A percentile compares a stretch with the other conserved stretches of the same genome.
Evolutionary conservation across 2,113 vertebrate genomes (phyloP).

Genomic region (Grus americana): DNA sequence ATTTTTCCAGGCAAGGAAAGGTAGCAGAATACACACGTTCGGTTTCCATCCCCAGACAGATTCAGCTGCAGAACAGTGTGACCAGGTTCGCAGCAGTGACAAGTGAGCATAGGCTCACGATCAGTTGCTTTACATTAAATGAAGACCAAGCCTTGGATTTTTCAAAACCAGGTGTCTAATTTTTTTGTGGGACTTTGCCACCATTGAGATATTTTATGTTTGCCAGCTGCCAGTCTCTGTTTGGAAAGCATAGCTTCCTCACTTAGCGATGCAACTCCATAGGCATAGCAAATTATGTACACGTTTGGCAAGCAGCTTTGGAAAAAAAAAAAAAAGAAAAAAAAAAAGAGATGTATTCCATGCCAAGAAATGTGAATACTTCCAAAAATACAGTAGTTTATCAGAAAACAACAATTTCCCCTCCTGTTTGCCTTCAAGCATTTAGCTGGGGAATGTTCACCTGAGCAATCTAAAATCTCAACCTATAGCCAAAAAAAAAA

Average conservation of each 20-base stretch:
- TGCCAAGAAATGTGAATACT: slow-evolving; percentile 5
- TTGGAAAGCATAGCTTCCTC: slow-evolving; percentile 53
- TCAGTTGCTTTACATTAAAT: background rate
- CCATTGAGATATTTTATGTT: slow-evolving; percentile 28
- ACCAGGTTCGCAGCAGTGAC: background rate
- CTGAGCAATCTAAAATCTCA: slow-evolving; percentile 1
- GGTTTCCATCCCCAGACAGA: background rate
- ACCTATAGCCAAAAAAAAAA: background rate
- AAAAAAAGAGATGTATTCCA: background rate
- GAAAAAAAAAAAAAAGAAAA: background rate
- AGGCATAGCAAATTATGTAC: slow-evolving; percentile 57
- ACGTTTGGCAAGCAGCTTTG: slow-evolving; percentile 20
- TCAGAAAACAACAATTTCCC: background rate
- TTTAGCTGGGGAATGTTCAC: slow-evolving; percentile 15
- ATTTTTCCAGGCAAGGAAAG: background rate
- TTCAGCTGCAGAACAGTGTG: background rate
- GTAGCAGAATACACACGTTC: background rate
- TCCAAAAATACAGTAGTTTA: slow-evolving; percentile 14
- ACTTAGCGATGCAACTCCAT: slow-evolving; percentile 56
- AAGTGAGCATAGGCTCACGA: background rate
- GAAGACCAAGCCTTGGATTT: background rate
- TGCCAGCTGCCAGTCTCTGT: slow-evolving; percentile 57
- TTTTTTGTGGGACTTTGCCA: slow-evolving; percentile 9
- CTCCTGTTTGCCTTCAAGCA: background rate
- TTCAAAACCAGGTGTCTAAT: slow-evolving; percentile 30